Evolutionary conservation across 2,113 vertebrate species (phyloP).

Genomic region (Ptychochromis oligacanthus): DNA sequence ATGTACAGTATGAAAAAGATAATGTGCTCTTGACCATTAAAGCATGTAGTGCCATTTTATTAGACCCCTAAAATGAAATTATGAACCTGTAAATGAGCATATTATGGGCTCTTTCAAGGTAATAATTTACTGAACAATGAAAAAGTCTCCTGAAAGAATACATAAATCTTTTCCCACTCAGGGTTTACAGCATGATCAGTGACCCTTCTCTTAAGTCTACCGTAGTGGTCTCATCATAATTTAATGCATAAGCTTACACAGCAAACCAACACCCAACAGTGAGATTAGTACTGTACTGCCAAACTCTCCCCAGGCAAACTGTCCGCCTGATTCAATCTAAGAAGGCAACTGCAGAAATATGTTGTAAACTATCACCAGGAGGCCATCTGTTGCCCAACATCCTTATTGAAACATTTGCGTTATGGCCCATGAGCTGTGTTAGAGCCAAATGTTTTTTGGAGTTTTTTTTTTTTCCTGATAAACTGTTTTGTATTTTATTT

Average conservation of each 20-base stretch:
- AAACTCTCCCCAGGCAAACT: conserved; percentile 2
- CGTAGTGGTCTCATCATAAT: conserved; percentile 3
- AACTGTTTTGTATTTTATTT: background rate
- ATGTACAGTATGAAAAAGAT: background rate
- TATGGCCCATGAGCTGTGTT: background rate
- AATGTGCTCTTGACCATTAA: background rate
- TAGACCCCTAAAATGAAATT: background rate
- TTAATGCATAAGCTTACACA: conserved; percentile 19
- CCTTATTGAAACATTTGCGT: background rate
- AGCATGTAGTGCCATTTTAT: background rate
- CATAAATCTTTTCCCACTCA: background rate
- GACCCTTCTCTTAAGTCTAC: background rate
- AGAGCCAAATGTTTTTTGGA: background rate
- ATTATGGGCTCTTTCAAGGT: background rate
- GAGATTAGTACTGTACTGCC: background rate
- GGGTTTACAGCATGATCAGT: conserved; percentile 4
- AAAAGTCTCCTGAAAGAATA: background rate
- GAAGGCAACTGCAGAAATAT: background rate
- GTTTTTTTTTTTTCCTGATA: fast-evolving
- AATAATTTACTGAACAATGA: background rate
- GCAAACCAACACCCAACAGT: conserved; percentile 25
- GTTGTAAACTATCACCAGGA: conserved; percentile 10
- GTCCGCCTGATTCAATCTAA: background rate
- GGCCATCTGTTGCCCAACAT: background rate
- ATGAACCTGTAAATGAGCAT: conserved; percentile 2